These are phyloP conservation scores for Troides aeacus DNA, from an alignment of 2,888 invertebrate genomes.

Conservation along the genomic window DNA sequence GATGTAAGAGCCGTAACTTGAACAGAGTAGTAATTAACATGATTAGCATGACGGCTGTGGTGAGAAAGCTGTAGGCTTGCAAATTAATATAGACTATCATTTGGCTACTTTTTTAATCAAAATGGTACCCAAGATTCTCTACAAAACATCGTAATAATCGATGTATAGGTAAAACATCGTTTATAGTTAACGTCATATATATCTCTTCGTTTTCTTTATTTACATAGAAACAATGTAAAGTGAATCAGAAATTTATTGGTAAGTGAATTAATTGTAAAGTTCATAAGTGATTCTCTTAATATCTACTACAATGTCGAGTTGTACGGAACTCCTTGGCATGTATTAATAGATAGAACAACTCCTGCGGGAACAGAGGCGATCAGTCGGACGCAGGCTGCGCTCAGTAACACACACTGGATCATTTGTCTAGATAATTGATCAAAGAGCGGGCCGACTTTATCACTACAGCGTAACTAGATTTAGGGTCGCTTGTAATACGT, in stretches of 20 bases:
- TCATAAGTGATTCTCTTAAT: too few relatives aligned
- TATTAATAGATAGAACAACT: conserved; percentile 36
- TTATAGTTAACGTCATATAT: too few relatives aligned
- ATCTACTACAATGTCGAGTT: neutral
- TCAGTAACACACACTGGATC: conserved; percentile 28
- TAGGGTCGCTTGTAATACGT: neutral
- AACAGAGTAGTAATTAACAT: conserved; percentile 50
- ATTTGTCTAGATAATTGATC: conserved; percentile 42
- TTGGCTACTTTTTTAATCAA: neutral
- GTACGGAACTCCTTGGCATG: conserved; percentile 12
- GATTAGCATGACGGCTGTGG: conserved; percentile 52
- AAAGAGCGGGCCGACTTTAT: conserved; percentile 39
- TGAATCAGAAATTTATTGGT: too few relatives aligned
- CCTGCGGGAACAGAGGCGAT: conserved; percentile 23
- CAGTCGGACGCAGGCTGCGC: conserved; percentile 29
- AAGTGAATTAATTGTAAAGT: too few relatives aligned
- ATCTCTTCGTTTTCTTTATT: too few relatives aligned
- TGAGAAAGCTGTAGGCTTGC: conserved; percentile 45
- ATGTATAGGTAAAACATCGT: too few relatives aligned
- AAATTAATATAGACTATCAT: conserved; percentile 51
- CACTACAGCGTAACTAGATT: conserved; percentile 32
- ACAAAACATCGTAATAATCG: too few relatives aligned
- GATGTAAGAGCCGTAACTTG: conserved; percentile 44
- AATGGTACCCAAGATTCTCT: too few relatives aligned
- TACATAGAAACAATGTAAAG: too few relatives aligned